Percentiles rank a stretch among this genome's conserved stretches.
Conservation (phyloP, 2,113 vertebrate genomes). For the Oreochromis spilurus region DNA sequence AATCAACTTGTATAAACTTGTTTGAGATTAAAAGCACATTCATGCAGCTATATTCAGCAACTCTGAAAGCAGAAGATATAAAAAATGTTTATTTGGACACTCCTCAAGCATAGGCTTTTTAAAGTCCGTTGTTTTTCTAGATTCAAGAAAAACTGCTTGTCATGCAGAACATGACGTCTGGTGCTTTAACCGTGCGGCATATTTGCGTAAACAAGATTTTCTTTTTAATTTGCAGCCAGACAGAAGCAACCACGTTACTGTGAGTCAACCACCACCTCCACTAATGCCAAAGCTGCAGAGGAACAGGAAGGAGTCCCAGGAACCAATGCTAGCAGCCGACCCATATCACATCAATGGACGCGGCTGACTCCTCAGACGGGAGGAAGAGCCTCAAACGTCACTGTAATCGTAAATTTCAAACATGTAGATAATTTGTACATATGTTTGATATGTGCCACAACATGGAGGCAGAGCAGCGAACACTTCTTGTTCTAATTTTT, state of each 20-base stretch:
- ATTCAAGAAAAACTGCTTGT: neutral
- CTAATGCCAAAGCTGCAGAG: conserved; percentile 68
- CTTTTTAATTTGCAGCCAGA: conserved; percentile 62
- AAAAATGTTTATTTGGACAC: neutral
- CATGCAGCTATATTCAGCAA: neutral
- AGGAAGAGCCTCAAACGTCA: neutral
- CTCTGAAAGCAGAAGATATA: neutral
- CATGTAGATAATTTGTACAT: conserved; percentile 35
- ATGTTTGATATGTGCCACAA: neutral
- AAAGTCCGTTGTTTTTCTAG: neutral
- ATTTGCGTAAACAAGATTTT: neutral
- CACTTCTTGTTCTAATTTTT: neutral
- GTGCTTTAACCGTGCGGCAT: neutral
- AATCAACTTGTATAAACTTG: neutral
- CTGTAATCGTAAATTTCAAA: neutral
- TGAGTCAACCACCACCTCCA: conserved; percentile 54
- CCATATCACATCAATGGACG: conserved; percentile 31
- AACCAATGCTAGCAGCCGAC: conserved; percentile 12
- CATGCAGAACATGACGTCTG: neutral
- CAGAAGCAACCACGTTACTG: conserved; percentile 21
- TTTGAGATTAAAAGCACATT: neutral
- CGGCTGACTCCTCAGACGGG: conserved; percentile 12
- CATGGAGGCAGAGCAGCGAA: neutral
- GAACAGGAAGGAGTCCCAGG: conserved; percentile 52
- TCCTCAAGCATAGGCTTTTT: neutral